These are phyloP conservation scores for Pygoscelis antarcticus DNA, from an alignment of 2,113 vertebrate species.

Conservation along the genomic window DNA sequence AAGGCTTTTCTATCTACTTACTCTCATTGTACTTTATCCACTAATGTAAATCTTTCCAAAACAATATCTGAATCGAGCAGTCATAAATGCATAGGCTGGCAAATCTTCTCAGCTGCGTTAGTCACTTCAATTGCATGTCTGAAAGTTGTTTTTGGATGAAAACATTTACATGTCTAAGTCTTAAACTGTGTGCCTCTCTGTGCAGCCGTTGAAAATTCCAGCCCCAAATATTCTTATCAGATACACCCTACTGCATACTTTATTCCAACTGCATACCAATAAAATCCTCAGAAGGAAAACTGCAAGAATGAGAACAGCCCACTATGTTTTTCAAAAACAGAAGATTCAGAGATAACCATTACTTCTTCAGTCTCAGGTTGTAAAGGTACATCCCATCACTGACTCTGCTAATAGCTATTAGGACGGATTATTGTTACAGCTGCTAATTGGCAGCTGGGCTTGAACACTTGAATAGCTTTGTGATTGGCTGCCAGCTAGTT, in stretches of 20 bases:
- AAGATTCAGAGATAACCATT: background rate
- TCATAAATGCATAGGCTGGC: background rate
- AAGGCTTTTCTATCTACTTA: background rate
- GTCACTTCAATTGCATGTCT: background rate
- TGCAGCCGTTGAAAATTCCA: background rate
- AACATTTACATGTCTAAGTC: background rate
- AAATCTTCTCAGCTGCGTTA: slow-evolving; percentile 12
- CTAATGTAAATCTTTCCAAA: slow-evolving; percentile 21
- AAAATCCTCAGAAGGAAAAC: background rate
- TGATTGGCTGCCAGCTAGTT: background rate
- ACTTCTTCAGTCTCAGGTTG: background rate
- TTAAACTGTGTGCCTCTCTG: background rate
- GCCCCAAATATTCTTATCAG: background rate
- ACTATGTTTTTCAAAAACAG: background rate
- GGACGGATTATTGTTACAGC: background rate
- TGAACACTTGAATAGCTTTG: background rate
- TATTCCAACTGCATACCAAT: background rate
- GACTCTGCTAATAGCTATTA: background rate
- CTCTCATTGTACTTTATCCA: background rate
- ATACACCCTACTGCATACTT: background rate
- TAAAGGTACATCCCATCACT: background rate
- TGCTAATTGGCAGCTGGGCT: background rate
- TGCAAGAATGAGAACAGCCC: background rate
- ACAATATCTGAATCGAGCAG: background rate
- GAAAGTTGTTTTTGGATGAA: background rate